Evolutionary conservation across 2,888 invertebrate genomes (phyloP).

Genomic region (Eilema caniola): DNA sequence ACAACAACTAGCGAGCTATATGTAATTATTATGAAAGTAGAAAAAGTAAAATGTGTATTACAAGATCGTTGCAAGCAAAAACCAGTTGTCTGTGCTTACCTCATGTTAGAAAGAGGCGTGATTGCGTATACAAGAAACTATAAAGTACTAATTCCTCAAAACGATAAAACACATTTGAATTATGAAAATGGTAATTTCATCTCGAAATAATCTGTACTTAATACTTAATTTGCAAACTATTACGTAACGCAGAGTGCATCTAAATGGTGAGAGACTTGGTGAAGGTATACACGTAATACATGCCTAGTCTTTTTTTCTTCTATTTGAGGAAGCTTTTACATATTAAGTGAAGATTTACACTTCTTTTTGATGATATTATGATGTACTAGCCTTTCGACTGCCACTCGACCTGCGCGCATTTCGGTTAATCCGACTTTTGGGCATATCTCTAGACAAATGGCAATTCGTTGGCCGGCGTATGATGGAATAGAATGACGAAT

Average conservation of each 20-base stretch:
- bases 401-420: too few species aligned
- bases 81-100: background rate
- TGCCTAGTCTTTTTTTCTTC: background rate
- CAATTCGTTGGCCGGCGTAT: too few species aligned
- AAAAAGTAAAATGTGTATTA: background rate
- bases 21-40: background rate
- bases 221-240: constrained; percentile 11
- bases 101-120: background rate
- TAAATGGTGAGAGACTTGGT: constrained; percentile 7
- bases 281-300: constrained; percentile 13
- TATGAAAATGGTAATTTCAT: constrained; percentile 10
- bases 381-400: background rate
- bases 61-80: background rate
- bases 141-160: constrained; percentile 6
- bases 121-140: constrained; percentile 1
- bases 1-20: too few species aligned
- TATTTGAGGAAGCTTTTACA: constrained; percentile 1
- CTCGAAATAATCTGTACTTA: constrained; percentile 9
- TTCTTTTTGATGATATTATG: constrained; percentile 3
- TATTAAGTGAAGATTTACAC: background rate
- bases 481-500: too few species aligned
- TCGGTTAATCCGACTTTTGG: too few species aligned
- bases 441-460: too few species aligned
- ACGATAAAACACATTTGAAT: constrained; percentile 7
- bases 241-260: constrained; percentile 11